Evolutionary conservation across 2,888 invertebrate genomes (phyloP).

Genomic region (Epistrophe grossulariae): DNA sequence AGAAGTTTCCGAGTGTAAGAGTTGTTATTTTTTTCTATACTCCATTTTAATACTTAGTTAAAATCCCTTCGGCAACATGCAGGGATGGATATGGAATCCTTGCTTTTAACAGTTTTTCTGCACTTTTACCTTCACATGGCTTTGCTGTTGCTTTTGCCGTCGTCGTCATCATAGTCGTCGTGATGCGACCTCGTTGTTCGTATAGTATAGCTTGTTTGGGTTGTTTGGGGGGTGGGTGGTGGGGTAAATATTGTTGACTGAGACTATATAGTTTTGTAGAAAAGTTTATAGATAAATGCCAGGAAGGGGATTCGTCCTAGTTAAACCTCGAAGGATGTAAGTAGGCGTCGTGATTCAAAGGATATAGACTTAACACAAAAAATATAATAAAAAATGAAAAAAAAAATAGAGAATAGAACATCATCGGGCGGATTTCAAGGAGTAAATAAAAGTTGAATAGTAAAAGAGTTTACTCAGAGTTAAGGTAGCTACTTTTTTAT

Average conservation of each 20-base stretch:
- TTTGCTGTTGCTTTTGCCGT: not conserved
- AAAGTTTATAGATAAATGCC: constrained; percentile 47
- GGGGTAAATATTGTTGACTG: not conserved
- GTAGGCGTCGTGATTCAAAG: constrained; percentile 68
- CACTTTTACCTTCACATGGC: constrained; percentile 39
- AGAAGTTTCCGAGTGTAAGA: constrained; percentile 40
- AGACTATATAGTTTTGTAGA: constrained; percentile 12
- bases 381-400: no score
- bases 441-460: constrained; percentile 57
- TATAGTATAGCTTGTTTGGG: constrained; percentile 18
- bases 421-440: constrained; percentile 25
- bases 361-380: constrained; percentile 49
- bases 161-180: not conserved
- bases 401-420: constrained; percentile 49
- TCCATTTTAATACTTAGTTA: constrained; percentile 71
- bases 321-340: constrained; percentile 35
- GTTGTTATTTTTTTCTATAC: constrained; percentile 30
- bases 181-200: not conserved
- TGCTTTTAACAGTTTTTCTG: constrained; percentile 55
- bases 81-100: constrained; percentile 24
- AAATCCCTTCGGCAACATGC: constrained; percentile 60
- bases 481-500: constrained; percentile 32
- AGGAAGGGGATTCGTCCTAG: constrained; percentile 41
- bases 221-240: no score
- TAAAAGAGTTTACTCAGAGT: constrained; percentile 58